Evolutionary conservation across 2,888 invertebrate genomes (phyloP), one percentile per base, ranked within the genome.

Genomic region (Seira sanloemensis): DNA sequence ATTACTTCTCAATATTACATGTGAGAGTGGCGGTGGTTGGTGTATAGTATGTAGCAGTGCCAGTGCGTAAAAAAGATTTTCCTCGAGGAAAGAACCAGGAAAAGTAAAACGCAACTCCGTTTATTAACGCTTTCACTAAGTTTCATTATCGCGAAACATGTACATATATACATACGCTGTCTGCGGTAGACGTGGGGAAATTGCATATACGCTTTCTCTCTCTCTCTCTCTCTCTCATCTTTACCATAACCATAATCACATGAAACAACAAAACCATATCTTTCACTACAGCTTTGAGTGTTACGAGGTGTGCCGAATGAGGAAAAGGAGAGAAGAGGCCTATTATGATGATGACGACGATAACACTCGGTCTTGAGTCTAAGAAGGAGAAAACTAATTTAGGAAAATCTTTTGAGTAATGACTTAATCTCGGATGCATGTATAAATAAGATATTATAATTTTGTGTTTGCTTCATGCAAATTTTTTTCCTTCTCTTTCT

Each of bases 351-450:
- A 58, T n/a, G 58, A n/a, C 4, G 58, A 58, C 4, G 58, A 58
- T 58, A 58, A 58, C 58, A 18, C 58, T 7, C 58, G 58, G 16
- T 58, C 18, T 58, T 58, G 9, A 37, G 37, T 37, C 37, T 12
- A 37, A 12, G n/a, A 12, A 37, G 67, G 24, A 26, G 50, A 75
- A 79, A 80, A 68, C 80, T 80, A 80, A 80, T 80, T 80, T 75
- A 16, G 54, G 74, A 27, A 77, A 80, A 80, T 80, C 80, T 80
- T 80, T 80, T 80, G 74, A 80, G 74, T 80, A 80, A 80, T 80
- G 80, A 80, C 74, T 80, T 80, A 80, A 80, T 80, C 80, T 80
- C 67, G 62, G 68, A 37, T 74, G 58, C 58, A 58, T 58, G 74
- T 65, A 80, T 74, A 80, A 79, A 79, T 79, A 79, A 73, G 73